Evolutionary conservation across 2,797 vertebrate genomes (phyloP), one percentile per base, ranked within the genome.

Genomic region (Pygocentrus nattereri): DNA sequence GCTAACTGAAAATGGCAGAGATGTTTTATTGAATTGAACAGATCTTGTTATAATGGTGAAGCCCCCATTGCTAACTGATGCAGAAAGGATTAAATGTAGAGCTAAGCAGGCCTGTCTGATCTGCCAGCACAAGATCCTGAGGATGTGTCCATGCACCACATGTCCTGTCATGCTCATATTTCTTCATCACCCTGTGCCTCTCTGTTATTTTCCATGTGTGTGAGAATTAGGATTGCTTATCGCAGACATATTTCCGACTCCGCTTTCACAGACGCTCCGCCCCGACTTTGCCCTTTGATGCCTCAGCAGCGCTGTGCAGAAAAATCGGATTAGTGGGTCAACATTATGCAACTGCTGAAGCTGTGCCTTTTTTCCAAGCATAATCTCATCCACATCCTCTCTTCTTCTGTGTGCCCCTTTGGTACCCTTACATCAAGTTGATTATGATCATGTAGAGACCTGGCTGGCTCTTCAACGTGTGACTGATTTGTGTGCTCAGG

Each of bases 261-360:
- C 78, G 59, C 54, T 73, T 83, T 7, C 61, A 34, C 49, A 70
- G 72, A 83, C 71, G 72, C 77, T 27, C 79, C 70, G 19, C 19
- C 82, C 44, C 25, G 52, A 58, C 41, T 84, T 68, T 81, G 70
- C 88, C 68, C 78, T 77, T 89, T 88, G 74, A 84, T 87, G 83
- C 85, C 84, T 81, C 18, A 21, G 87, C 86, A 11, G 84, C 87
- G 50, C 86, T 34, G 41, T 81, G 83, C 74, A 83, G 74, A 87
- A 80, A 86, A 89, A 90, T 88, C 49, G 84, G 89, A 92, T 92
- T 92, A 93, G 90, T 93, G 84, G 92, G 92, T 90, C 92, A 90
- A 2, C 31, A 78, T 92, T 89, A 91, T 85, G 85, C 92, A 93
- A 95, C 71, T 12, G 34, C 34, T 85, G 58, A 59, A 68, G 72